Percentiles rank a stretch among this genome's conserved stretches.
Evolutionary conservation across 2,113 vertebrate species (phyloP).

Genomic region (Puma concolor): DNA sequence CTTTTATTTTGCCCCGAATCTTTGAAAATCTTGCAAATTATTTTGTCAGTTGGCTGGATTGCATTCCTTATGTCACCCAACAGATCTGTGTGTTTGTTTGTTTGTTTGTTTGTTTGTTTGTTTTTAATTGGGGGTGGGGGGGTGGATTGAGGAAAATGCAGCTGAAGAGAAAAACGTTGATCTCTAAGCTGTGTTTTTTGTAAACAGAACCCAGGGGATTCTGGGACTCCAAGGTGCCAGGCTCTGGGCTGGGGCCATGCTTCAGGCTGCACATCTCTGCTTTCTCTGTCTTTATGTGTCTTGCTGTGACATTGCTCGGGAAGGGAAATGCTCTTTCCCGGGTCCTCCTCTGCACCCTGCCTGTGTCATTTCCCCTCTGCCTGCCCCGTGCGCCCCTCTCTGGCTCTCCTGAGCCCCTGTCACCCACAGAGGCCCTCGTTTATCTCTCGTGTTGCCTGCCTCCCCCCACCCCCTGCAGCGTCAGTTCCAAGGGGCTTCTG

Average conservation of each 20-base stretch:
- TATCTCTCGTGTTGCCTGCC: rapidly evolving
- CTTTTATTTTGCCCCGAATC: background rate
- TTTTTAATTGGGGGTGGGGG: no score
- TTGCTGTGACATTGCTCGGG: background rate
- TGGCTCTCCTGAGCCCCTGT: rapidly evolving
- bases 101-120: no score
- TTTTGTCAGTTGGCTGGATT: background rate
- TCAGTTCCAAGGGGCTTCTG: rapidly evolving
- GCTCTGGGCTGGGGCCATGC: rapidly evolving
- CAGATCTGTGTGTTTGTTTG: no score
- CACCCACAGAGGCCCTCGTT: rapidly evolving
- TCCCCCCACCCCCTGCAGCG: rapidly evolving
- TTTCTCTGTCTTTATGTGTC: rapidly evolving
- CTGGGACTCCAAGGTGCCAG: rapidly evolving
- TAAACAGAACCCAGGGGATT: rapidly evolving
- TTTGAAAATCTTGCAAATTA: background rate
- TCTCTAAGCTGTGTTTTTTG: rapidly evolving
- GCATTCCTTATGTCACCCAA: background rate
- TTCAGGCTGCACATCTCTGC: rapidly evolving
- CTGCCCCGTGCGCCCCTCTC: rapidly evolving
- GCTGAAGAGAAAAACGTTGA: background rate
- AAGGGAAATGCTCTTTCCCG: background rate
- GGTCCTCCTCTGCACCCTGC: background rate
- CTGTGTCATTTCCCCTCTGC: rapidly evolving
- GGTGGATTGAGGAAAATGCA: background rate